Evolutionary conservation across 2,888 invertebrate species (phyloP).

Genomic region (Mesochorus sp.): DNA sequence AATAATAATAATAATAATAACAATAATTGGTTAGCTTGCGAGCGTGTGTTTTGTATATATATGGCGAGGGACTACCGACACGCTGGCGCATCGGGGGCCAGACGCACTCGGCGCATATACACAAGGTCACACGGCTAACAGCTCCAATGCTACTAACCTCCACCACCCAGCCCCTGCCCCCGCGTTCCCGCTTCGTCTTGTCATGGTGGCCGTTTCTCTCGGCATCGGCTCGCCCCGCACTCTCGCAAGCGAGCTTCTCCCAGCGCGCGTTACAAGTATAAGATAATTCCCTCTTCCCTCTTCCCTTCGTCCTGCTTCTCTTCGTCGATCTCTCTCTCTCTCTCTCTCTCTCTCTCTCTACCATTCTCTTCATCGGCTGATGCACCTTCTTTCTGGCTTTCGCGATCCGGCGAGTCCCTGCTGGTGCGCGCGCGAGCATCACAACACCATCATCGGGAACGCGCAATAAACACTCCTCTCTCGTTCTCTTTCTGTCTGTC

Average conservation of each 20-base stretch:
- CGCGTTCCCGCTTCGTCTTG: constrained; percentile 48
- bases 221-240: constrained; percentile 1
- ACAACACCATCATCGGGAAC: too few relatives aligned
- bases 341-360: neutral
- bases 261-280: constrained; percentile 24
- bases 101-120: constrained; percentile 72
- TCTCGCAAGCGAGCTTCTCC: constrained; percentile 27
- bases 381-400: too few relatives aligned
- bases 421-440: too few relatives aligned
- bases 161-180: constrained; percentile 37
- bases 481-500: neutral
- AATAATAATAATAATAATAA: too few relatives aligned
- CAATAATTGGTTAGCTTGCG: constrained; percentile 40
- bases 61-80: constrained; percentile 30
- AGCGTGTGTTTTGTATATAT: too few relatives aligned
- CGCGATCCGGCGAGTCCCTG: too few relatives aligned
- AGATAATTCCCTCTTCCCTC: constrained; percentile 48
- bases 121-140: constrained; percentile 80
- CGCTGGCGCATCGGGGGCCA: constrained; percentile 63
- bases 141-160: constrained; percentile 78
- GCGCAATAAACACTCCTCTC: too few relatives aligned
- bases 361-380: too few relatives aligned
- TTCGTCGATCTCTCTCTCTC: neutral
- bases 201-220: constrained; percentile 41
- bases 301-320: neutral